These are phyloP conservation scores for Hermaeophaga mercurialis DNA, from an alignment of 2,888 invertebrate genomes.

Conservation along the genomic window DNA sequence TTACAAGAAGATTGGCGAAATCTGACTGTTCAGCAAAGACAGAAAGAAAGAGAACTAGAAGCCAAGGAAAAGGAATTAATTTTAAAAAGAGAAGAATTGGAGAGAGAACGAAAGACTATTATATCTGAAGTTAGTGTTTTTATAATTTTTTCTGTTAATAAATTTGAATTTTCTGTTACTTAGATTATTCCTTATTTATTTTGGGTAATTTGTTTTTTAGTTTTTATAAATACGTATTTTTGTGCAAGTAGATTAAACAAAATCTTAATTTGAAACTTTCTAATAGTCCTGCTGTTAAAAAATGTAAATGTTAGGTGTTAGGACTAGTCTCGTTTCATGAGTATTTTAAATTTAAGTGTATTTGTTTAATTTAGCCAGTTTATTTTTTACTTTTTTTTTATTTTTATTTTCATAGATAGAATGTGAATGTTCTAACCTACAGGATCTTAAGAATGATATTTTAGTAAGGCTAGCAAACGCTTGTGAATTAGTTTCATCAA, in stretches of 20 bases:
- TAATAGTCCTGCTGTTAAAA: too few relatives aligned
- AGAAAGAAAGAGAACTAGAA: constrained; percentile 63
- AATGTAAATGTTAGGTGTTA: too few relatives aligned
- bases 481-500: constrained; percentile 50
- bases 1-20: constrained; percentile 60
- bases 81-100: constrained; percentile 59
- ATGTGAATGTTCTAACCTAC: constrained; percentile 68
- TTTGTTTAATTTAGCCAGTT: constrained; percentile 4
- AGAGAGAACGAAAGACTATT: constrained; percentile 62
- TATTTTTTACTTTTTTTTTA: constrained; percentile 48
- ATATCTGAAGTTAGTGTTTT: constrained; percentile 58
- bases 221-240: too few relatives aligned
- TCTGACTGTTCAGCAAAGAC: constrained; percentile 59
- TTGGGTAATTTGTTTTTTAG: too few relatives aligned
- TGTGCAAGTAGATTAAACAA: too few relatives aligned
- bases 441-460: constrained; percentile 52
- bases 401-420: constrained; percentile 64
- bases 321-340: too few relatives aligned
- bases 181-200: too few relatives aligned
- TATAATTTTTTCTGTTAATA: constrained; percentile 44
- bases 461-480: constrained; percentile 49
- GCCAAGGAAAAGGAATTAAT: constrained; percentile 64
- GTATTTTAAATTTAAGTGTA: too few relatives aligned
- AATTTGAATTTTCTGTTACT: too few relatives aligned
- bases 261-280: too few relatives aligned